Percentiles rank a stretch among this genome's conserved stretches.
phyloP scores from a whole-genome alignment of 2,888 invertebrate species.

The Rhamphomyia laevipes region DNA sequence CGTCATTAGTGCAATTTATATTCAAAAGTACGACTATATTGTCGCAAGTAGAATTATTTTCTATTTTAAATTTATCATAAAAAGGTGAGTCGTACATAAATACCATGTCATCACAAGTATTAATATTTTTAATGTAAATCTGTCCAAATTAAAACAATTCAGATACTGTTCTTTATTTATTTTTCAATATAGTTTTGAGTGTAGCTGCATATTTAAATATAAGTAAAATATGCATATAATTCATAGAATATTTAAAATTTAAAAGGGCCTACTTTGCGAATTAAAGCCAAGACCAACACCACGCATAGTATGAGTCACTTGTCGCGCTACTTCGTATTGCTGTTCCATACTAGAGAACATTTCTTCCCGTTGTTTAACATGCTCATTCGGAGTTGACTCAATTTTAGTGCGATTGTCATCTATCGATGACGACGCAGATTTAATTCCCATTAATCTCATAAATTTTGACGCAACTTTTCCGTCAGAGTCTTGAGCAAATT shows the following conservation, averaged over 20 bases:
- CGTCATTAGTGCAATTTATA: no score
- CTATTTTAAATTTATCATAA: no score
- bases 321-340: conserved; percentile 91
- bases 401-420: background rate
- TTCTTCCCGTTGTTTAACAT: conserved; percentile 48
- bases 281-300: conserved; percentile 74
- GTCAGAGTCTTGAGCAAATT: conserved; percentile 82
- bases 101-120: no score
- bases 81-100: no score
- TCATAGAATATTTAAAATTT: conserved; percentile 2
- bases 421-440: conserved; percentile 34
- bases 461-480: conserved; percentile 91
- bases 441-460: conserved; percentile 93
- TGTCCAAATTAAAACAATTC: no score
- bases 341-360: conserved; percentile 89
- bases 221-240: no score
- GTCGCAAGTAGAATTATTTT: no score
- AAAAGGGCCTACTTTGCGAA: conserved; percentile 39
- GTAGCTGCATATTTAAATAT: no score
- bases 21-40: no score
- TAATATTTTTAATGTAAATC: no score
- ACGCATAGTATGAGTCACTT: conserved; percentile 91
- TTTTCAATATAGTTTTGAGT: no score
- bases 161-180: no score
- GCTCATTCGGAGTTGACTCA: conserved; percentile 14